phyloP scores from a whole-genome alignment of 2,888 invertebrate species.

The Orchestes rusci region DNA sequence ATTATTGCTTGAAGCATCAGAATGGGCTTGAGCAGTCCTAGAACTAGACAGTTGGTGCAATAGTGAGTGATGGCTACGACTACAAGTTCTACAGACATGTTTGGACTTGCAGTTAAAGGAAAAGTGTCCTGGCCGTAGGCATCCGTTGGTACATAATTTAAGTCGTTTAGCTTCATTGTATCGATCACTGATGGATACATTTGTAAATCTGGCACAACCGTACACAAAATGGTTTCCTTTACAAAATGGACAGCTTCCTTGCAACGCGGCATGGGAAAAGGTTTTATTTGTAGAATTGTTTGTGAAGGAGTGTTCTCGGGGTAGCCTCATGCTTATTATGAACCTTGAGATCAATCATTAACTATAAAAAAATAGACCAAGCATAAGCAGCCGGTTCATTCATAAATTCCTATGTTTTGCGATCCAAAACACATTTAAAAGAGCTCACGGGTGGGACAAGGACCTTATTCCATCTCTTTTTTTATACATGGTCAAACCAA shows the following conservation, averaged over 20 bases:
- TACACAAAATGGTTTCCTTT: neutral
- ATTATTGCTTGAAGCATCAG: too few species aligned
- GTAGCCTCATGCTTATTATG: too few species aligned
- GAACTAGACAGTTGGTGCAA: neutral
- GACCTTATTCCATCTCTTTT: too few species aligned
- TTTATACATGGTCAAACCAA: too few species aligned
- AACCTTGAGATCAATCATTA: too few species aligned
- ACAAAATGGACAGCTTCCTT: neutral
- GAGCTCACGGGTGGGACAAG: too few species aligned
- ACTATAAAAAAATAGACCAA: too few species aligned
- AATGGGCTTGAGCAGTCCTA: neutral
- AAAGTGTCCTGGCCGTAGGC: neutral
- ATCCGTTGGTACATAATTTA: neutral
- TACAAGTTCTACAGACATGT: neutral
- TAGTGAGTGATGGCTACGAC: neutral
- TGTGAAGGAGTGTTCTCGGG: too few species aligned
- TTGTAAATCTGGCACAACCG: neutral
- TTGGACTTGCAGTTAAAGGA: neutral
- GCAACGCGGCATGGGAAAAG: neutral
- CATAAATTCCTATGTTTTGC: too few species aligned
- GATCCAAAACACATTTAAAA: too few species aligned
- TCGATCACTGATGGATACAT: neutral
- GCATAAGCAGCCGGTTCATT: too few species aligned
- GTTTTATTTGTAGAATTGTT: too few species aligned
- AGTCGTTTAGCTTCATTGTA: neutral